Evolutionary conservation across 2,113 vertebrate species (phyloP).

Genomic region (Calyptommatus sinebrachiatus): DNA sequence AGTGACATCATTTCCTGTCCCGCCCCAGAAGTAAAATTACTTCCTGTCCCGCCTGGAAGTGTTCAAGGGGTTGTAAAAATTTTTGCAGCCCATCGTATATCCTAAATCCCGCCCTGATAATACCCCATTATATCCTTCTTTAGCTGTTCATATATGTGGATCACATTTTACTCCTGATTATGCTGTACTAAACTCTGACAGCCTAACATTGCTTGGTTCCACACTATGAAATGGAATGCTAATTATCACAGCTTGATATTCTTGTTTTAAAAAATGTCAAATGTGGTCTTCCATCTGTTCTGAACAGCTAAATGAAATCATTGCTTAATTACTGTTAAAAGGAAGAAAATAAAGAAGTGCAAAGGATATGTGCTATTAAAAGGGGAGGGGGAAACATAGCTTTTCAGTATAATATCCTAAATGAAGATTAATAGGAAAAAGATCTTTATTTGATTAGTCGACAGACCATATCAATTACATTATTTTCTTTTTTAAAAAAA

Average conservation of each 20-base stretch:
- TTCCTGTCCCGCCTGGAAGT: too few relatives aligned
- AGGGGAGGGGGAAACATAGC: too few relatives aligned
- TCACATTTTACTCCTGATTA: not conserved
- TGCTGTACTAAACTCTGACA: not conserved
- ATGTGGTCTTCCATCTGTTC: not conserved
- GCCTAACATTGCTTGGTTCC: not conserved
- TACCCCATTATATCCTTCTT: too few relatives aligned
- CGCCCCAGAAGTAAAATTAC: too few relatives aligned
- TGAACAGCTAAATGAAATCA: not conserved
- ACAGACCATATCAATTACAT: too few relatives aligned
- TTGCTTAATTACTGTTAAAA: not conserved
- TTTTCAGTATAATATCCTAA: not conserved
- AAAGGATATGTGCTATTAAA: not conserved
- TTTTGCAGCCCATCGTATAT: too few relatives aligned
- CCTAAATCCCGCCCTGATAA: too few relatives aligned
- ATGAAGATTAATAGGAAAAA: too few relatives aligned
- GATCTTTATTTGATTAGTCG: too few relatives aligned
- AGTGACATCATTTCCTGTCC: too few relatives aligned
- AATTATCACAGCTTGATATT: constrained; percentile 20
- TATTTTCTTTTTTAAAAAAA: too few relatives aligned
- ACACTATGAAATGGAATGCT: constrained; percentile 26
- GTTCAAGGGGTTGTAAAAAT: too few relatives aligned
- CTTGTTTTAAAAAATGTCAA: not conserved
- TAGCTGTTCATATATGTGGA: not conserved
- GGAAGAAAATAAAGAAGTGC: not conserved